A percentile compares a stretch with the other conserved stretches of the same genome.
These are phyloP conservation scores for Rhorus exstirpatorius DNA, from an alignment of 2,888 invertebrate species.

Conservation along the genomic window DNA sequence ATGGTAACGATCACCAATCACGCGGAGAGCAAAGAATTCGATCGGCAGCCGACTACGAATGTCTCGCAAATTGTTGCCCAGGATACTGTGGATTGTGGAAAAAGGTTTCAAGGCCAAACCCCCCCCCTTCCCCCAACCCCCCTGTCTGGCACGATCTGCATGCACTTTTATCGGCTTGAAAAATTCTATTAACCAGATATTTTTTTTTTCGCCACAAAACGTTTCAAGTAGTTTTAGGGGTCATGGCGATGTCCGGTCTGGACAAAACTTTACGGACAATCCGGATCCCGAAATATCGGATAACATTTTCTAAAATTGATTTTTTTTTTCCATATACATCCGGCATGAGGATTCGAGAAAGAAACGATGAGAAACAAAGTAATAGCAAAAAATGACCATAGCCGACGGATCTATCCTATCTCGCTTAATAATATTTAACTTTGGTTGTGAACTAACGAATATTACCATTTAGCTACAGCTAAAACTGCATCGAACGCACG, in stretches of 20 bases:
- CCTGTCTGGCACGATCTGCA: slow-evolving; percentile 77
- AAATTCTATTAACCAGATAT: slow-evolving; percentile 43
- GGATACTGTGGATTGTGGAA: slow-evolving; percentile 82
- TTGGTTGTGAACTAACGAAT: slow-evolving; percentile 12
- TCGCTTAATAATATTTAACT: not conserved
- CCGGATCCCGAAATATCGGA: too few relatives aligned
- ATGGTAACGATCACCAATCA: slow-evolving; percentile 90
- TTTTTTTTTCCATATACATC: too few relatives aligned
- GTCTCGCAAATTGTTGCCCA: slow-evolving; percentile 78
- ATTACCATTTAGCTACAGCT: slow-evolving; percentile 8
- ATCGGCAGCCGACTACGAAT: slow-evolving; percentile 80
- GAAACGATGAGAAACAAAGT: not conserved
- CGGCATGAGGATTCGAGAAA: not conserved
- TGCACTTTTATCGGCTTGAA: slow-evolving; percentile 66
- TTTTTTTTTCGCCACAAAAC: not conserved
- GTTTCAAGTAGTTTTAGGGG: not conserved
- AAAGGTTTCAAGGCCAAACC: slow-evolving; percentile 81
- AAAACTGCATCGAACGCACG: not conserved
- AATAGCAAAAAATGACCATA: not conserved
- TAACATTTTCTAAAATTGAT: too few relatives aligned
- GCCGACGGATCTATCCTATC: not conserved
- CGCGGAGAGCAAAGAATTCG: slow-evolving; percentile 87
- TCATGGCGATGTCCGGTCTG: too few relatives aligned
- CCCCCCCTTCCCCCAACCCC: not conserved
- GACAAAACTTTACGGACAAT: too few relatives aligned